Base-by-base conservation (phyloP, 2,888 invertebrate species). In the Nematopogon swammerdamellus region DNA sequence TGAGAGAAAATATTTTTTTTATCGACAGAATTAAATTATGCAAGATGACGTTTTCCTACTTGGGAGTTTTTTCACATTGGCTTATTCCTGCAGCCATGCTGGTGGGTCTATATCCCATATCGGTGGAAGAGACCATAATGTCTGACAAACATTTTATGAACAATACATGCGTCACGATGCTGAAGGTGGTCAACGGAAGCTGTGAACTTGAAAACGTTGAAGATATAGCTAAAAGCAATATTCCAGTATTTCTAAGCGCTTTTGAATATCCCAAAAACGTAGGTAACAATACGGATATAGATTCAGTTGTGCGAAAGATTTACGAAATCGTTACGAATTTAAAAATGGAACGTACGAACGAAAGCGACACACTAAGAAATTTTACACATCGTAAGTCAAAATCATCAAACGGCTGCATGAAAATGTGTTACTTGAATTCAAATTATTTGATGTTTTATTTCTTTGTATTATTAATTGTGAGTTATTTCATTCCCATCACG, bases 401-500 rank as follows among this genome's bases (percentile, higher is more conserved):
- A 59, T 48, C 51, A 16, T 51, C 55, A 36, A 50, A 60, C n/a
- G 54, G 55, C n/a, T 80, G 79, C 53, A 63, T 67, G 57, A 70
- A 62, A 60, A 61, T 75, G 49, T 80, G 79, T 59, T 70, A 66
- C 49, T 55, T 72, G 29, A 69, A 77, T 19, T 76, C 70, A 54
- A 72, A 66, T 52, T 66, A 58, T 18, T 58, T 80, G 46, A 58
- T 72, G 25, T 44, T 71, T 11, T 76, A 73, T 51, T 70, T 79
- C 64, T 72, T 77, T 59, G 44, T 63, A 10, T 53, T 79, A 17
- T 60, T 66, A 6, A 56, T 75, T 53, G 53, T 73, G 2, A 67
- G 71, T 60, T 79, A 70, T 54, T 76, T 79, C 55, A 59, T 77
- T n/a, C 77, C 80, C 0, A 70, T 80, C 42, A 71, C 72, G 11